Percentiles rank a stretch among this genome's conserved stretches.
Conservation (phyloP, 2,113 vertebrate genomes). For the Castor canadensis region DNA sequence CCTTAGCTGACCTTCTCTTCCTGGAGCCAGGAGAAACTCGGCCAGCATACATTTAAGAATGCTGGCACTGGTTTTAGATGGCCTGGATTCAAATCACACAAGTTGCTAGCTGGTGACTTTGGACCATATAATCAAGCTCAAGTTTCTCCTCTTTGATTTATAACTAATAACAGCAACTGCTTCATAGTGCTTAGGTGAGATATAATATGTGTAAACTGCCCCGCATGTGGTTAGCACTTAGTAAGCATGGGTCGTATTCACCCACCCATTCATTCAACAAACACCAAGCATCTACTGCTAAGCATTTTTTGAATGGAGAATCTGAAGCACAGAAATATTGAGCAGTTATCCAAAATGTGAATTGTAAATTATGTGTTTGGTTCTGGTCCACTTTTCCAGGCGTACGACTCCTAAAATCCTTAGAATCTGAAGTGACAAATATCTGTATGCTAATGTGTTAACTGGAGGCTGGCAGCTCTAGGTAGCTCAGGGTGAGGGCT, state of each 20-base stretch:
- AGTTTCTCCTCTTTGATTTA: background rate
- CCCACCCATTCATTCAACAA: background rate
- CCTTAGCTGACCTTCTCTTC: background rate
- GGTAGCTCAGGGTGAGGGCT: background rate
- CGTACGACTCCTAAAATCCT: background rate
- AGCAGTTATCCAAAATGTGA: background rate
- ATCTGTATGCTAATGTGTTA: background rate
- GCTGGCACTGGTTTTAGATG: background rate
- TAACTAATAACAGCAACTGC: background rate
- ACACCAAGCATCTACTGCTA: background rate
- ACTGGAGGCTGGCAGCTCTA: background rate
- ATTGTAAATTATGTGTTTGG: background rate
- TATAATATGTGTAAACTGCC: background rate
- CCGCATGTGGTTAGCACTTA: background rate
- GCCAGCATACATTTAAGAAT: background rate
- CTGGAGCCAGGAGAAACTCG: background rate
- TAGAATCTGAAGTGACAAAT: background rate
- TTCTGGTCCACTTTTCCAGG: background rate
- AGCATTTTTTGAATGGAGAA: constrained; percentile 23
- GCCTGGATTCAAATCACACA: background rate
- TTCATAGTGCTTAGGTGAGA: background rate
- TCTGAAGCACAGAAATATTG: background rate
- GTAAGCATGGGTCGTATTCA: background rate
- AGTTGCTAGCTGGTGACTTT: background rate
- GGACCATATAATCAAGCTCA: background rate